Conservation (phyloP, 1,140 invertebrate species). For the Tenebrio molitor region DNA sequence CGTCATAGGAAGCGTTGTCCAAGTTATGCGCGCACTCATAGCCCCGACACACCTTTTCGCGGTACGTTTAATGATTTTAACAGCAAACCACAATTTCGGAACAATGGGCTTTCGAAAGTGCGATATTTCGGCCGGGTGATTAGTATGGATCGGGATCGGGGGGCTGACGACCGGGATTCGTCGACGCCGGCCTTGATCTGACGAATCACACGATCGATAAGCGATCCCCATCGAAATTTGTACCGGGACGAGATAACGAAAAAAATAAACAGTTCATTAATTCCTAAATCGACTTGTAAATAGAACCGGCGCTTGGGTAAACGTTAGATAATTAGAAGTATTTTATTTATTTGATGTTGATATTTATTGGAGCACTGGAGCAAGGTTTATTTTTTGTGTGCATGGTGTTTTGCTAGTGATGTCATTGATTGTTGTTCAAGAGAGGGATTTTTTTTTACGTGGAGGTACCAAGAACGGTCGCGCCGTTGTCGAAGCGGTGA, state of each 20-base stretch:
- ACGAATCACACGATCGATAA: too few relatives aligned
- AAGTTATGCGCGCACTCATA: conserved; percentile 51
- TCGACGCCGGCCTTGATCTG: not conserved
- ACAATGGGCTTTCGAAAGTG: conserved; percentile 4
- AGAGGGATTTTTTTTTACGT: too few relatives aligned
- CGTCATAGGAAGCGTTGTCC: conserved; percentile 53
- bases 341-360: conserved; percentile 32
- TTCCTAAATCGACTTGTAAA: conserved; percentile 12
- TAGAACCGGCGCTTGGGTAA: not conserved
- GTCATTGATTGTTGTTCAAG: too few relatives aligned
- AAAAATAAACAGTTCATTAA: not conserved
- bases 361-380: conserved; percentile 25
- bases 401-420: conserved; percentile 7
- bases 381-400: conserved; percentile 24
- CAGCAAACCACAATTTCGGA: conserved; percentile 34
- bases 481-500: too few relatives aligned
- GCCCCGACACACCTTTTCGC: conserved; percentile 54
- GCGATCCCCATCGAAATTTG: too few relatives aligned
- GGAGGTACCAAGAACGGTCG: too few relatives aligned
- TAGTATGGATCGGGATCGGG: conserved; percentile 17
- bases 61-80: conserved; percentile 53
- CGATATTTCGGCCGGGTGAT: not conserved
- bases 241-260: not conserved
- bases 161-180: conserved; percentile 22
- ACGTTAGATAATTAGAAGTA: conserved; percentile 37